phyloP scores from a whole-genome alignment of 2,888 invertebrate genomes.

The Rambutsinella grinnellia region DNA sequence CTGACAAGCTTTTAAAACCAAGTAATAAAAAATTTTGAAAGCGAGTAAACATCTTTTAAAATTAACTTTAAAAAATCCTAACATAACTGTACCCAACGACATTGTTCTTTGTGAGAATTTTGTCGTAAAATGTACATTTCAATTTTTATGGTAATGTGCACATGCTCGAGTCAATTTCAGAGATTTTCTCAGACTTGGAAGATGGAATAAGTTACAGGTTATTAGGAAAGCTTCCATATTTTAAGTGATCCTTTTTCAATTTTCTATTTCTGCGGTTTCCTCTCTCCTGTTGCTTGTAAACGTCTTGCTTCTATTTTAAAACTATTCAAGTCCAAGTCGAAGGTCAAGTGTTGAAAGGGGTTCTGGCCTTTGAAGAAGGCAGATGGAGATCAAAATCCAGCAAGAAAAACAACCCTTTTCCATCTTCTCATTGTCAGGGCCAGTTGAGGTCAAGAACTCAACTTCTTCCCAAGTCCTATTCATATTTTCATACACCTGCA shows the following conservation, averaged over 20 bases:
- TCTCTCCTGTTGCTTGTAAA: not conserved
- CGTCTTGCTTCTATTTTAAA: not conserved
- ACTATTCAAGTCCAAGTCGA: slow-evolving; percentile 23
- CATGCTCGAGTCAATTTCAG: too few relatives aligned
- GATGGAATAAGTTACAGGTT: not conserved
- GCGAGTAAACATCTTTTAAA: too few relatives aligned
- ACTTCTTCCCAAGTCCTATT: not conserved
- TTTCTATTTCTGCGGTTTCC: not conserved
- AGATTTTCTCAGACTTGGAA: too few relatives aligned
- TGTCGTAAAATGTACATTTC: too few relatives aligned
- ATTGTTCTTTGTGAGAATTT: too few relatives aligned
- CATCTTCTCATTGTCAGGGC: not conserved
- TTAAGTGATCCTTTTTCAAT: not conserved
- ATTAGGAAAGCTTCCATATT: not conserved
- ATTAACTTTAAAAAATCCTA: too few relatives aligned
- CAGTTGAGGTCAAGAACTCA: not conserved
- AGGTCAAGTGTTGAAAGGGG: slow-evolving; percentile 4
- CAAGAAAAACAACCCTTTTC: not conserved
- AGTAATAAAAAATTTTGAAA: too few relatives aligned
- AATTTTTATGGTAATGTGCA: too few relatives aligned
- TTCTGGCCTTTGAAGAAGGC: not conserved
- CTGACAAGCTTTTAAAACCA: not conserved
- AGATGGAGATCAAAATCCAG: not conserved
- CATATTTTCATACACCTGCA: not conserved
- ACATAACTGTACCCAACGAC: too few relatives aligned